Base-by-base conservation (phyloP, 2,888 invertebrate genomes). In the Prenolepis imparis region DNA sequence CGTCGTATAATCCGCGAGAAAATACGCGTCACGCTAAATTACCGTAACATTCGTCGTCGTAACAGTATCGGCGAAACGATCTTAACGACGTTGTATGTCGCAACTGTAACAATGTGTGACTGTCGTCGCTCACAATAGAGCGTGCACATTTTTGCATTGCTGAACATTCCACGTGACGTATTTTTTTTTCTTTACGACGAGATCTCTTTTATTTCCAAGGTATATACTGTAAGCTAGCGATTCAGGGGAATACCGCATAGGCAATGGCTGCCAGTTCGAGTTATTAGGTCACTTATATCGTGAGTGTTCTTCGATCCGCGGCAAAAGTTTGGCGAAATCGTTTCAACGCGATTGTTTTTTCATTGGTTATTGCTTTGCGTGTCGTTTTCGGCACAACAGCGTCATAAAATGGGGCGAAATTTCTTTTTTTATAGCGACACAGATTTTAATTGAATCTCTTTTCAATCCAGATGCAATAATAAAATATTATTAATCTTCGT, bases 11-110 rank as follows among this genome's bases (percentile, higher is more conserved):
- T 87, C 82, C 75, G 18, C 61, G 64, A 24, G 55, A 57, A 68
- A 78, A 57, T 73, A 82, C 68, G 77, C 39, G 63, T 28, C 32
- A 21, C 55, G 44, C 21, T 67, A 61, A 87, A 87, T 87, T 87
- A 87, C 82, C 83, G 85, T 83, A 87, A 82, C 81, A 61, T 72
- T 84, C 82, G 39, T 36, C 48, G 28, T 74, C 59, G 67, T 84
- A 81, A 81, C 68, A 36, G 61, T 85, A 87, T 87, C 87, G 68
- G 81, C 48, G 39, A 64, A 75, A 75, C 81, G 66, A 87, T 87
- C 87, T 81, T 73, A 64, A 57, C 48, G 61, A 44, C 63, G 24
- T 64, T 74, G 72, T 64, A 57, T 78, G 83, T 87, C 80, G 87
- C 81, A 66, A 81, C 63, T 11, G 63, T 63, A 48, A 73, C 75